Evolutionary conservation across 1,140 invertebrate species (phyloP), one percentile per base, ranked within the genome.

Genomic region (Papilio machaon): DNA sequence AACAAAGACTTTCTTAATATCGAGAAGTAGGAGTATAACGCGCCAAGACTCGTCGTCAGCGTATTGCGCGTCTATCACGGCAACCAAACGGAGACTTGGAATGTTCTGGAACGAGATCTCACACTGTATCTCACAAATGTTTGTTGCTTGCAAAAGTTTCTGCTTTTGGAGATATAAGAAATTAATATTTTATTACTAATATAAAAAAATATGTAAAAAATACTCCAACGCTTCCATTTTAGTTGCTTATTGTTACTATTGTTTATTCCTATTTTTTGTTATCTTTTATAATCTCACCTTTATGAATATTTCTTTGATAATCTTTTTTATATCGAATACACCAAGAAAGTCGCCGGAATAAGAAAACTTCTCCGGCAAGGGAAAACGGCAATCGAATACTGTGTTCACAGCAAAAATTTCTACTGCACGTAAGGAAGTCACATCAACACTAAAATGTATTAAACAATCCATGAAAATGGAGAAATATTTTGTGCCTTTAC

Each of bases 11-110:
- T 60, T 83, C 64, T 91, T 91, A 10, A 85, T 80, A 30, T 94
- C 89, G 8, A 94, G 83, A 0, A 96, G 82, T 9, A 92, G 87
- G 0, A 91, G 81, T 6, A 96, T 81, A 0, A 96, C 52, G 1
- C 88, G 82, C 89, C 96, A 94, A 0, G 96, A 96, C 76, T 95
- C 94, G 0, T 94, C 83, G 76, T 96, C 96, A 3, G 94, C 90
- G 75, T 94, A 89, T 81, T 96, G 95, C 0, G 91, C 91, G 74
- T 96, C 94, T 74, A 96, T 95, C 8, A 96, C 91, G 0, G 95
- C 92, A n/a, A 96, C 82, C 4, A 96, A 85, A 93, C 95, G 95
- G 5, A 93, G 80, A n/a, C 80, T 84, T 4, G 52, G 49, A 43
- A 95, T 91, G 83, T 85, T 87, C 94, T 94, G 75, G 17, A 88